phyloP scores from a whole-genome alignment of 2,113 vertebrate species.

The Pycnonotus jocosus region DNA sequence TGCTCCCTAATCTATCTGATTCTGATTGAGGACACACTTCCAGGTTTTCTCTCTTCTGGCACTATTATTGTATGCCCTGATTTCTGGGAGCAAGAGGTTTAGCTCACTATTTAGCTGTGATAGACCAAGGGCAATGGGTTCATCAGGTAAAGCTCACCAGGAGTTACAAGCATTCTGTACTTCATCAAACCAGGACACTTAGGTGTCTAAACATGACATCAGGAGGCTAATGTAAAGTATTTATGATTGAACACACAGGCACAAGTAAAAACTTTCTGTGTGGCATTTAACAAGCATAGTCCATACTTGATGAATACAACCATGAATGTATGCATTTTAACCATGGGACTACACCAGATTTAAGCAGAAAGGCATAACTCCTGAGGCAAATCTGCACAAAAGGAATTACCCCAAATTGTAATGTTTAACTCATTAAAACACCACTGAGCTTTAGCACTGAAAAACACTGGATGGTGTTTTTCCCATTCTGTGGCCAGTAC shows the following conservation, averaged over 20 bases:
- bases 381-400: background rate
- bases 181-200: background rate
- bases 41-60: background rate
- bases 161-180: background rate
- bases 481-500: background rate
- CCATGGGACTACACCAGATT: background rate
- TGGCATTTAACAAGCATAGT: background rate
- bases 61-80: background rate
- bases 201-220: background rate
- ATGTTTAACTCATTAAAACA: background rate
- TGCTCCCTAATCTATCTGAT: background rate
- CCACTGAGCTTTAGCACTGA: background rate
- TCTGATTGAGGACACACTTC: background rate
- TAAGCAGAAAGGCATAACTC: background rate
- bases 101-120: background rate
- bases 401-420: background rate
- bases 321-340: background rate
- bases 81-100: background rate
- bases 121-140: background rate
- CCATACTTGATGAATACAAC: background rate
- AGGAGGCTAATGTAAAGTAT: background rate
- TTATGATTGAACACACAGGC: background rate
- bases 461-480: background rate
- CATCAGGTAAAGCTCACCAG: background rate
- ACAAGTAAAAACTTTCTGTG: background rate